These are phyloP conservation scores for Coracias cyanogaster DNA, from an alignment of 2,797 vertebrate genomes.

Conservation along the genomic window DNA sequence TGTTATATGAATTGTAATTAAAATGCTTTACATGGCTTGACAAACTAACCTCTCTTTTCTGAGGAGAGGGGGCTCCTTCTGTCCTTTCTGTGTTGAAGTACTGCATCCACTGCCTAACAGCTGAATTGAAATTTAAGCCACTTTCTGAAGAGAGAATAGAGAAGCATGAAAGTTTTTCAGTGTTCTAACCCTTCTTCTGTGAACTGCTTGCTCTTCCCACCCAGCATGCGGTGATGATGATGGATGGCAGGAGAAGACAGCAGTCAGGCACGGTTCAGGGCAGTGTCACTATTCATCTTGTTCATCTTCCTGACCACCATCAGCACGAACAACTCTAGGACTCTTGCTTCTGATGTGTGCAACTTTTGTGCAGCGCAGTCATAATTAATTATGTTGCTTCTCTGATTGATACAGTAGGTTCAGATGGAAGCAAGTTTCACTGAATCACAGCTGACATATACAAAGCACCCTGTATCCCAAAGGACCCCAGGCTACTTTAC, in stretches of 20 bases:
- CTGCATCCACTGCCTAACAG: not conserved
- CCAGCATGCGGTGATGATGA: not conserved
- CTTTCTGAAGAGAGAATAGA: not conserved
- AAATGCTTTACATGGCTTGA: conserved; percentile 78
- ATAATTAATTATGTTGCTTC: conserved; percentile 24
- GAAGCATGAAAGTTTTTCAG: not conserved
- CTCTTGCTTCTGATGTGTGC: not conserved
- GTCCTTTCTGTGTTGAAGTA: not conserved
- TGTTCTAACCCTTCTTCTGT: not conserved
- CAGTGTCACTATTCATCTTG: conserved; percentile 36
- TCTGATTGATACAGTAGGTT: conserved; percentile 42
- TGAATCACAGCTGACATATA: conserved; percentile 15
- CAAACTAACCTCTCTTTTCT: not conserved
- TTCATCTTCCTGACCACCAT: not conserved
- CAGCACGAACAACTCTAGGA: not conserved
- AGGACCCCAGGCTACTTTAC: not conserved
- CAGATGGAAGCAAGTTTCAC: not conserved
- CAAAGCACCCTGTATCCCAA: not conserved
- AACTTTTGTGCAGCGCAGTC: conserved; percentile 3
- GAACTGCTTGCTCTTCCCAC: not conserved
- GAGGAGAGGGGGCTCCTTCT: not conserved
- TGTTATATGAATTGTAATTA: conserved; percentile 78
- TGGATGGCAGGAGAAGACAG: conserved; percentile 24
- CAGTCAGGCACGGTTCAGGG: conserved; percentile 34
- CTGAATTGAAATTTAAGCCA: not conserved